Percentiles rank a stretch among this genome's conserved stretches.
phyloP scores from a whole-genome alignment of 2,797 vertebrate species.

The Oophaga sylvatica region DNA sequence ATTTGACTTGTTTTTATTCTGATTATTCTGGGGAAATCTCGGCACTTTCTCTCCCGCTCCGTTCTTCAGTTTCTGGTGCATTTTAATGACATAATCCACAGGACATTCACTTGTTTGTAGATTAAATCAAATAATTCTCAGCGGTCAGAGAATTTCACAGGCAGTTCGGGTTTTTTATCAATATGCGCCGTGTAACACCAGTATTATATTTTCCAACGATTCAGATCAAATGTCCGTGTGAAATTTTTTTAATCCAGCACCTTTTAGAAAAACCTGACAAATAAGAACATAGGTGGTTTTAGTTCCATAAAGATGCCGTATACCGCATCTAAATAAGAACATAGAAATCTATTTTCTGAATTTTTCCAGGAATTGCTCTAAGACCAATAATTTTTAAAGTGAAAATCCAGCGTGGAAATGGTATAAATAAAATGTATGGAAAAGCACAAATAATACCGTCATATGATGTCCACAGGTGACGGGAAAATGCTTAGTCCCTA shows the following conservation, averaged over 20 bases:
- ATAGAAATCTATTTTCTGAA: neutral
- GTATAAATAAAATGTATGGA: neutral
- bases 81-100: conserved; percentile 1
- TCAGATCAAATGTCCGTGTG: neutral
- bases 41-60: neutral
- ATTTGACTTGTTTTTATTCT: neutral
- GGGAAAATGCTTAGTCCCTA: too few relatives aligned
- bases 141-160: neutral
- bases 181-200: neutral
- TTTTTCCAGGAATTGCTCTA: neutral
- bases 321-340: neutral
- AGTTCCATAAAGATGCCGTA: too few relatives aligned
- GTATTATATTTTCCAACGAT: neutral
- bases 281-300: neutral
- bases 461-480: neutral
- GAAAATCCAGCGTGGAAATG: neutral
- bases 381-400: neutral
- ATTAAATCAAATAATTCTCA: neutral
- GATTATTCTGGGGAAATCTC: neutral
- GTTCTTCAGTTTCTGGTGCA: neutral
- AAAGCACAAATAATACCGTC: neutral
- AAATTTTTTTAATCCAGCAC: neutral
- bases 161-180: neutral
- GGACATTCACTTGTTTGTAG: conserved; percentile 5
- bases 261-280: neutral